A percentile compares a stretch with the other conserved stretches of the same genome.
Conservation (phyloP, 2,797 vertebrate genomes). For the Mormyrops boulengeri region DNA sequence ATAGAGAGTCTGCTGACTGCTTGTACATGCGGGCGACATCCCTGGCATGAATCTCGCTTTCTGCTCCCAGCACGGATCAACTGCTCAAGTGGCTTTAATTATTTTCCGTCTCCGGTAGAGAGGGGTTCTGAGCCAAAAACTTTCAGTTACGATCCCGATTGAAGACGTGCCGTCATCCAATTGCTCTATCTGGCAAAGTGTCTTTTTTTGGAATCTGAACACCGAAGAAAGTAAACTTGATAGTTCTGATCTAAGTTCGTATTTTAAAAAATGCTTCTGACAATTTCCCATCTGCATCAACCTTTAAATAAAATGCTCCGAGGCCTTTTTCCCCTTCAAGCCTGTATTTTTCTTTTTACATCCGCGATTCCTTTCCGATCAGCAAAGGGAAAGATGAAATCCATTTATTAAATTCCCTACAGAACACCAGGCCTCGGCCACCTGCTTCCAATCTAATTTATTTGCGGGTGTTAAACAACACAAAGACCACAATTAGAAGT, state of each 20-base stretch:
- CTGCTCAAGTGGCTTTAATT: background rate
- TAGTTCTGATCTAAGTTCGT: background rate
- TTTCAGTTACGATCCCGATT: background rate
- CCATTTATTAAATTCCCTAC: background rate
- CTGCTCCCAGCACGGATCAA: background rate
- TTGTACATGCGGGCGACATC: background rate
- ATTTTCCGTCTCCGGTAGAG: background rate
- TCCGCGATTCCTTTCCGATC: background rate
- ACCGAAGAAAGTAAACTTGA: background rate
- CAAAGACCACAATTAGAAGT: background rate
- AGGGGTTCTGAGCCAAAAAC: background rate
- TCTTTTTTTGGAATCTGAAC: background rate
- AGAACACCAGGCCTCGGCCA: background rate
- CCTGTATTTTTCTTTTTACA: background rate
- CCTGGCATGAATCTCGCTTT: background rate
- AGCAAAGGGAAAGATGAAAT: background rate
- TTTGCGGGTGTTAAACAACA: background rate
- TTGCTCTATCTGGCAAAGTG: background rate
- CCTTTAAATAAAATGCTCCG: conserved; percentile 29
- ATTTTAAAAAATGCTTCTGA: conserved; percentile 21
- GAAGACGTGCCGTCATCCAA: background rate
- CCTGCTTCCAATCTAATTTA: background rate
- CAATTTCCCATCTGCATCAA: conserved; percentile 32
- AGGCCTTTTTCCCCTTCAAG: conserved; percentile 20
- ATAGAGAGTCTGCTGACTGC: background rate